Percentiles rank a stretch among this genome's conserved stretches.
phyloP scores from a whole-genome alignment of 53 echinoderm and acorn worm genomes.

The Paelopatides confundens region DNA sequence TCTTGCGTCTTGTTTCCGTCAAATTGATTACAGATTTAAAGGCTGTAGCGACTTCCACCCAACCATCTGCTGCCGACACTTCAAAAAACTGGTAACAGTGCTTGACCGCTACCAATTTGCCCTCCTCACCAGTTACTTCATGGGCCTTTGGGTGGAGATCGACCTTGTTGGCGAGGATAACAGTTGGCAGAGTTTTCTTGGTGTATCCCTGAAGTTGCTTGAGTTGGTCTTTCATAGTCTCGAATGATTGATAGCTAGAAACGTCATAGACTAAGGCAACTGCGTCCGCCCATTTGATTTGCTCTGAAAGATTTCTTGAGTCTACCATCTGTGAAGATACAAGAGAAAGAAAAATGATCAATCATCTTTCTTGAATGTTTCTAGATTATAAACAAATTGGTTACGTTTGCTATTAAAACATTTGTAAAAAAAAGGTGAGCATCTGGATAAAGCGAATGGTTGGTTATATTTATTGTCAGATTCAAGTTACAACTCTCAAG shows the following conservation, averaged over 20 bases:
- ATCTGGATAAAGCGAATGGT: too few relatives aligned
- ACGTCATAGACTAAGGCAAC: conserved; percentile 92
- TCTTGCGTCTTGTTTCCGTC: conserved; percentile 70
- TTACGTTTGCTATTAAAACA: too few relatives aligned
- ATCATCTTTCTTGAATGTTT: too few relatives aligned
- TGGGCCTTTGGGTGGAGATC: conserved; percentile 81
- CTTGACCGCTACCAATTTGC: conserved; percentile 78
- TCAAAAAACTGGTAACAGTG: conserved; percentile 95
- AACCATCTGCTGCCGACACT: conserved; percentile 91
- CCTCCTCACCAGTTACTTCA: conserved; percentile 78
- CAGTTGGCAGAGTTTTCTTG: conserved; percentile 85
- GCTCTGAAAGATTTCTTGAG: conserved; percentile 67
- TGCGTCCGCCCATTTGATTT: conserved; percentile 87
- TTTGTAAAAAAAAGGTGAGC: too few relatives aligned
- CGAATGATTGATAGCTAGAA: conserved; percentile 79
- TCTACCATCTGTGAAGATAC: conserved; percentile 55
- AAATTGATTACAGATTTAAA: conserved; percentile 80
- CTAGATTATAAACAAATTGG: too few relatives aligned
- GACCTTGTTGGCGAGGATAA: conserved; percentile 85
- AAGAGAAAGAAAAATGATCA: neutral
- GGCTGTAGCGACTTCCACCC: conserved; percentile 76
- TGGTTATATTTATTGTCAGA: too few relatives aligned
- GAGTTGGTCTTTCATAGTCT: conserved; percentile 72
- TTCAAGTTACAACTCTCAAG: too few relatives aligned
- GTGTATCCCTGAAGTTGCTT: conserved; percentile 60